Percentiles rank a stretch among this genome's conserved stretches.
Conservation (phyloP, 2,797 vertebrate species). For the Onychomys torridus region DNA sequence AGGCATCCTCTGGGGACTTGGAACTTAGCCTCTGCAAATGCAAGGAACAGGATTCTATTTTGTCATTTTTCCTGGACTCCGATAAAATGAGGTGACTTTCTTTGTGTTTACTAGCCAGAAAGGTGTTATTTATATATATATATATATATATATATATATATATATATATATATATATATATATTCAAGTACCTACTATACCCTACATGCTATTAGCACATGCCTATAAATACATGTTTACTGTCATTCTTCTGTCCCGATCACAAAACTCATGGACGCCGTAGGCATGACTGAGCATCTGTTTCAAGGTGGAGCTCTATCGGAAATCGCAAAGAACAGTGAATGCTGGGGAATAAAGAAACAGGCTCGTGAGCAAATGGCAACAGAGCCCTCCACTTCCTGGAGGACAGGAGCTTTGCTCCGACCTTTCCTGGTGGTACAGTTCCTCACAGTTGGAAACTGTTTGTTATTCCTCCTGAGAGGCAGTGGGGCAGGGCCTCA, state of each 20-base stretch:
- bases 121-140: too few relatives aligned
- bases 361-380: not conserved
- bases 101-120: not conserved
- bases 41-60: not conserved
- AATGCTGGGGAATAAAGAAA: not conserved
- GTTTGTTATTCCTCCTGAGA: not conserved
- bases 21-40: not conserved
- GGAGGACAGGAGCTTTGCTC: not conserved
- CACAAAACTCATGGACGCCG: not conserved
- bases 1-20: not conserved
- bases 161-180: too few relatives aligned
- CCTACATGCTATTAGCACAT: not conserved
- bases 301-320: not conserved
- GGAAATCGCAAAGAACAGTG: not conserved
- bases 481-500: not conserved
- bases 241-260: not conserved
- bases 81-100: not conserved
- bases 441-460: not conserved
- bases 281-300: not conserved
- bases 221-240: not conserved
- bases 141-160: too few relatives aligned
- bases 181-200: not conserved
- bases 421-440: not conserved
- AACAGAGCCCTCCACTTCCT: not conserved
- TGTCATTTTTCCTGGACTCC: not conserved